Evolutionary conservation across 2,888 invertebrate genomes (phyloP).

Genomic region (Dryomyza anilis): DNA sequence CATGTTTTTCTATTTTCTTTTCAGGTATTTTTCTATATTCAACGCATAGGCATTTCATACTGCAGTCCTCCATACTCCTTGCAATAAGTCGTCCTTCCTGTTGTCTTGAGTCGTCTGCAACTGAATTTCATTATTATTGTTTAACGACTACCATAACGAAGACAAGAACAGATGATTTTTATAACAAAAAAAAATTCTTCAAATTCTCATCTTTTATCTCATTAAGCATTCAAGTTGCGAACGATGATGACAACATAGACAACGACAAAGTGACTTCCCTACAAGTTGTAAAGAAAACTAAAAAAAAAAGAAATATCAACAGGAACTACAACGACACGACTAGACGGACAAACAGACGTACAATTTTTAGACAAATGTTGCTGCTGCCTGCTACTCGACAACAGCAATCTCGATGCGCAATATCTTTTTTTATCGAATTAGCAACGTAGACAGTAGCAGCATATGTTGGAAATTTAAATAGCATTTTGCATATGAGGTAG

Average conservation of each 20-base stretch:
- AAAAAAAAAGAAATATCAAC: background rate
- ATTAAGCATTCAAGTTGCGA: conserved; percentile 18
- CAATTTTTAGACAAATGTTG: background rate
- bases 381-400: background rate
- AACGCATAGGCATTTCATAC: background rate
- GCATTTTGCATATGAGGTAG: too few species aligned
- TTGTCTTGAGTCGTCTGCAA: background rate
- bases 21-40: background rate
- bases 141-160: background rate
- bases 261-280: background rate
- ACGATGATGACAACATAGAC: background rate
- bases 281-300: too few species aligned
- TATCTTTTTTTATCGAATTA: conserved; percentile 13
- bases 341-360: background rate
- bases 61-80: background rate
- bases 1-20: background rate
- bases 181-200: background rate
- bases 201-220: conserved; percentile 21
- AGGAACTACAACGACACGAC: background rate
- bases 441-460: conserved; percentile 7
- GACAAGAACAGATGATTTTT: background rate
- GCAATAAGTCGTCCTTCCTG: background rate
- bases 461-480: background rate
- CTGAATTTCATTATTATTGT: conserved; percentile 7
- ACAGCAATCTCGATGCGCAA: background rate